phyloP scores from a whole-genome alignment of 2,113 vertebrate species.

The Danionella cerebrum region DNA sequence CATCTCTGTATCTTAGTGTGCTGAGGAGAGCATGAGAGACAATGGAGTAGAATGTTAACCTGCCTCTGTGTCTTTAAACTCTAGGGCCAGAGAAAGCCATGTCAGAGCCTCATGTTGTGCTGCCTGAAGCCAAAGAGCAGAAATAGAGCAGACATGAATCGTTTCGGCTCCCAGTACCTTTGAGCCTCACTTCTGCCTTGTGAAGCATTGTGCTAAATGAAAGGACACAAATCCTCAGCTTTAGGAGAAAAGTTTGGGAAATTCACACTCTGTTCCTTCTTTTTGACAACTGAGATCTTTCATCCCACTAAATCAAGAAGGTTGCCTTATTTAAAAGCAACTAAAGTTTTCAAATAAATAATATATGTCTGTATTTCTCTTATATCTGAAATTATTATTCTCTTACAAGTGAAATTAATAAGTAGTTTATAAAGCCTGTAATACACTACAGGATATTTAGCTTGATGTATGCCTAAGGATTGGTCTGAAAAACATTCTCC shows the following conservation, averaged over 20 bases:
- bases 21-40: not conserved
- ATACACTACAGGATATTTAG: no score
- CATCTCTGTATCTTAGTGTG: not conserved
- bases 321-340: no score
- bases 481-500: no score
- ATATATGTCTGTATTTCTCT: no score
- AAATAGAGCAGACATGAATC: conserved; percentile 6
- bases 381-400: no score
- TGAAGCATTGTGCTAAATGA: not conserved
- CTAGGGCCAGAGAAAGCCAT: not conserved
- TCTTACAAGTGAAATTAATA: no score
- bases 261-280: not conserved
- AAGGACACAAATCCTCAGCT: not conserved
- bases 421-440: no score
- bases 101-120: conserved; percentile 1
- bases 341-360: no score
- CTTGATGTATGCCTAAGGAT: no score
- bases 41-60: no score
- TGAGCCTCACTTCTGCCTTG: not conserved
- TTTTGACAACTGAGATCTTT: no score
- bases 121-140: not conserved
- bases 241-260: not conserved
- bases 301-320: no score
- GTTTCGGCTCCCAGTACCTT: not conserved
- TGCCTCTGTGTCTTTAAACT: not conserved